phyloP scores from a whole-genome alignment of 2,888 invertebrate species.

The Branchipolynoe longqiensis region DNA sequence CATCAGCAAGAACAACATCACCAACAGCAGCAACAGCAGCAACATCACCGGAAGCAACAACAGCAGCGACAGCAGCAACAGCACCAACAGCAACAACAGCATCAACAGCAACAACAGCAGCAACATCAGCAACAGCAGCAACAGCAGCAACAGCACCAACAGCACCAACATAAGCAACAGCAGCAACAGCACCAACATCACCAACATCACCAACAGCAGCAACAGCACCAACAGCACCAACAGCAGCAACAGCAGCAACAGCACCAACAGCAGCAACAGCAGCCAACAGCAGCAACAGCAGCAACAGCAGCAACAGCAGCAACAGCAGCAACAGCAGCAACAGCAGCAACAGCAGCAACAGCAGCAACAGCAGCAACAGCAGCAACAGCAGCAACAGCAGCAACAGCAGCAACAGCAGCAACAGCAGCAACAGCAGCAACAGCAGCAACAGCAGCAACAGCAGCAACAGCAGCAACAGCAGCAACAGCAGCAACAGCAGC shows the following conservation, averaged over 20 bases:
- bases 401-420: no score
- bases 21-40: no score
- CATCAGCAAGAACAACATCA: no score
- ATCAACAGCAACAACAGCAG: constrained; percentile 44
- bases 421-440: no score
- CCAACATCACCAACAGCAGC: constrained; percentile 19
- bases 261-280: constrained; percentile 48
- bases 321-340: constrained; percentile 9
- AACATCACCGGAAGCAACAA: background rate
- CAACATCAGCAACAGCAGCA: constrained; percentile 12
- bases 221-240: constrained; percentile 9
- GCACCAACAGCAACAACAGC: constrained; percentile 24
- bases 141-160: constrained; percentile 21
- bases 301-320: constrained; percentile 6
- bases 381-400: no score
- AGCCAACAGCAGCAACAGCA: constrained; percentile 3
- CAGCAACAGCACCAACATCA: constrained; percentile 28
- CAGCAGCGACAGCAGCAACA: constrained; percentile 11
- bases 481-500: no score
- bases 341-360: background rate
- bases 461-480: no score
- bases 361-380: background rate
- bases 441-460: no score
- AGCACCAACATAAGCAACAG: constrained; percentile 35
- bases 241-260: constrained; percentile 37